These are phyloP conservation scores for Sapajus apella DNA, from an alignment of 2,113 vertebrate genomes.

Conservation along the genomic window DNA sequence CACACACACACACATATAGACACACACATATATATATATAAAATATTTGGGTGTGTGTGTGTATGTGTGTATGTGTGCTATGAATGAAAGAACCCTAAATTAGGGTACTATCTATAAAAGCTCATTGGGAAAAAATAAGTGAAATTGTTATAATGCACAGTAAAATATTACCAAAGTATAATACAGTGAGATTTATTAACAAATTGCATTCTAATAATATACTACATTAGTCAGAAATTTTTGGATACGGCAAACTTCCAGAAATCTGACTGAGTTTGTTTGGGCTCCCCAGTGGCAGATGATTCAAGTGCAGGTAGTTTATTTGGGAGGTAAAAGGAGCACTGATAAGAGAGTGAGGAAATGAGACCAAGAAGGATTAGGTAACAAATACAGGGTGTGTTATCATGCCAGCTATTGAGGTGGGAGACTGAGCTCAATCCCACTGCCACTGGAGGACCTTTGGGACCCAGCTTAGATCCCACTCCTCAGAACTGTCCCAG, in stretches of 20 bases:
- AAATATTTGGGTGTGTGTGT: too few species aligned
- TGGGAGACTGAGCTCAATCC: neutral
- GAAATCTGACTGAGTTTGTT: neutral
- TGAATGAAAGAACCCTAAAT: neutral
- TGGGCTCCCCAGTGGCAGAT: neutral
- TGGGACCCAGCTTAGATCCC: neutral
- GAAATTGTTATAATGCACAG: neutral
- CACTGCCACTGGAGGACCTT: neutral
- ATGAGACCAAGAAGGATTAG: neutral
- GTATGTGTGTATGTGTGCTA: too few species aligned
- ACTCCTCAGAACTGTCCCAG: neutral
- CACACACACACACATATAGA: too few species aligned
- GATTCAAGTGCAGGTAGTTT: neutral
- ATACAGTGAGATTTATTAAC: neutral
- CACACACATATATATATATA: too few species aligned
- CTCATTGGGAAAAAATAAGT: conserved; percentile 3
- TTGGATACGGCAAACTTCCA: neutral
- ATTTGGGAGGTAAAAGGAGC: neutral
- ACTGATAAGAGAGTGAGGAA: neutral
- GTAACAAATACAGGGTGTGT: neutral
- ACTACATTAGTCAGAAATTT: neutral
- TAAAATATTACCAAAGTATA: neutral
- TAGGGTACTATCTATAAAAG: neutral
- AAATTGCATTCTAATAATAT: neutral
- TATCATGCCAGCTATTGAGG: neutral